Conservation (phyloP, 1,140 invertebrate species). For the Pachypeltis micranthus region DNA sequence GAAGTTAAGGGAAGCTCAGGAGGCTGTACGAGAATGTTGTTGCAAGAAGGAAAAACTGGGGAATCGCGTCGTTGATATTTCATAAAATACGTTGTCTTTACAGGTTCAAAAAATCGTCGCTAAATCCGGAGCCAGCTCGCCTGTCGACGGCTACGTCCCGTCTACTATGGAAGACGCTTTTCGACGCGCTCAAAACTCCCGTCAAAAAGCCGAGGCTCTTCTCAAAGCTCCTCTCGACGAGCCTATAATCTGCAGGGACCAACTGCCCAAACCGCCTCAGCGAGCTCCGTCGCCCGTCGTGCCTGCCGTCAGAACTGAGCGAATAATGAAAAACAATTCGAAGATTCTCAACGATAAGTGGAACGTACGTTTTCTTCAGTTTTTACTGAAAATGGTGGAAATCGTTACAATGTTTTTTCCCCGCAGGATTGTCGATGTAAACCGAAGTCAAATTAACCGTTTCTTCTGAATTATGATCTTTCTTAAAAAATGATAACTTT, state of each 20-base stretch:
- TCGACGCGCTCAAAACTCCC: neutral
- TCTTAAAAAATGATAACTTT: too few relatives aligned
- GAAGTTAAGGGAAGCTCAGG: too few relatives aligned
- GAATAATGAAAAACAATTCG: slow-evolving; percentile 7
- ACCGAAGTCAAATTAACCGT: too few relatives aligned
- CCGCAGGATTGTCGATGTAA: too few relatives aligned
- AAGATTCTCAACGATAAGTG: slow-evolving; percentile 16
- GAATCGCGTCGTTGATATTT: too few relatives aligned
- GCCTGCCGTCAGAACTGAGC: slow-evolving; percentile 12
- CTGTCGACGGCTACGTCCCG: neutral
- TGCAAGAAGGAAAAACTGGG: too few relatives aligned
- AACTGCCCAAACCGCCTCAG: neutral
- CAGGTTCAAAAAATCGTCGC: too few relatives aligned
- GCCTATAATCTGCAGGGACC: neutral
- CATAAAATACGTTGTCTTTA: too few relatives aligned
- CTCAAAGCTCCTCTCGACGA: slow-evolving; percentile 11
- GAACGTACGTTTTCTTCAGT: slow-evolving; percentile 13
- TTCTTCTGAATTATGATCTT: too few relatives aligned
- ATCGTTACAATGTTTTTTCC: too few relatives aligned
- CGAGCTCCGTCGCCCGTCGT: slow-evolving; percentile 4
- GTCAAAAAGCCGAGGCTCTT: slow-evolving; percentile 2
- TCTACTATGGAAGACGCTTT: neutral
- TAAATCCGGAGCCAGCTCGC: neutral
- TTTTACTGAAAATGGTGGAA: neutral
- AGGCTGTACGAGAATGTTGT: too few relatives aligned